phyloP scores from a whole-genome alignment of 2,113 vertebrate genomes.

The Rynchops niger region DNA sequence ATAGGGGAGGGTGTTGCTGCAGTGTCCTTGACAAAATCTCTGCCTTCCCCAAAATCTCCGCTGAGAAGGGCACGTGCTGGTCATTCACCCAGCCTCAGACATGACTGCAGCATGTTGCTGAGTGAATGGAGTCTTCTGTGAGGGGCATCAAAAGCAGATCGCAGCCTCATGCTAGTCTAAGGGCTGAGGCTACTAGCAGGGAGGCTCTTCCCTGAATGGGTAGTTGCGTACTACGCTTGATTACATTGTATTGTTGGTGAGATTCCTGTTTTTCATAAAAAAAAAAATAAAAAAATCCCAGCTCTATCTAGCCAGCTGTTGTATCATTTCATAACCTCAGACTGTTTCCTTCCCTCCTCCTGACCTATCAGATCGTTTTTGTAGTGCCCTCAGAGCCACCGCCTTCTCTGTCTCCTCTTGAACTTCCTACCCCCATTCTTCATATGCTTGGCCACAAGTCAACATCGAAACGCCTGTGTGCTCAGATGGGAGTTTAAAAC shows the following conservation, averaged over 20 bases:
- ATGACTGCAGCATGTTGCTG: neutral
- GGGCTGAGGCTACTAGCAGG: neutral
- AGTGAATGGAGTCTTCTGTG: neutral
- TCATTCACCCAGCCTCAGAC: neutral
- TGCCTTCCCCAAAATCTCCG: neutral
- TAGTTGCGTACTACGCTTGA: neutral
- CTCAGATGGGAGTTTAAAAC: constrained; percentile 13
- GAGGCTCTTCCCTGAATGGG: neutral
- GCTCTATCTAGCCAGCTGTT: neutral
- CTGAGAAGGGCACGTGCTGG: neutral
- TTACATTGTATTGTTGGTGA: neutral
- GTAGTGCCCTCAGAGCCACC: neutral
- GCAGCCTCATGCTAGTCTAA: neutral
- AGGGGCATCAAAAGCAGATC: neutral
- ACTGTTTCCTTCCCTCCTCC: neutral
- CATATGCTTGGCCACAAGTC: constrained; percentile 1
- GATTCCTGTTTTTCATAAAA: neutral
- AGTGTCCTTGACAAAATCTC: neutral
- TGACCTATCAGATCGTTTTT: neutral
- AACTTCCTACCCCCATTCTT: constrained; percentile 12
- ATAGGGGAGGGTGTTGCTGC: neutral
- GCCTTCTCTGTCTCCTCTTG: constrained; percentile 26
- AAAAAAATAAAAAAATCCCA: neutral
- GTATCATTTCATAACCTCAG: constrained; percentile 4
- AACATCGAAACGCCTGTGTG: neutral